phyloP scores from a whole-genome alignment of 2,888 invertebrate species.

The Ormyrus nitidulus region DNA sequence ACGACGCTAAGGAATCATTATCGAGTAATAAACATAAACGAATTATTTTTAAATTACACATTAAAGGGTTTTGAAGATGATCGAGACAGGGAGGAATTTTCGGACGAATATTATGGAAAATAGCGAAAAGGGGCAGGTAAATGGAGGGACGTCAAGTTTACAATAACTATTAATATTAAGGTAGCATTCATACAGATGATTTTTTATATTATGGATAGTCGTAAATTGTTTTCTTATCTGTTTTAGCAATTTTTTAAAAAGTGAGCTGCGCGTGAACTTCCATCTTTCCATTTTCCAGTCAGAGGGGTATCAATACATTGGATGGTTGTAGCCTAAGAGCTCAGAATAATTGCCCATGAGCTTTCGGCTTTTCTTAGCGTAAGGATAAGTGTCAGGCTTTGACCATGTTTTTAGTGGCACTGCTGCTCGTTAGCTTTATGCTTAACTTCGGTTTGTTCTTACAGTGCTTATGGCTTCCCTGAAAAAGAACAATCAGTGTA shows the following conservation, averaged over 20 bases:
- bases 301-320: conserved; percentile 65
- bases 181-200: conserved; percentile 74
- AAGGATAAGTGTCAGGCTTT: conserved; percentile 64
- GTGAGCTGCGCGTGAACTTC: conserved; percentile 66
- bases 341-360: conserved; percentile 65
- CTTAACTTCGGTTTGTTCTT: conserved; percentile 71
- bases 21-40: conserved; percentile 71
- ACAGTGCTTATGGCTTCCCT: conserved; percentile 74
- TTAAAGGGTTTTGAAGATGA: conserved; percentile 57
- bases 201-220: conserved; percentile 70
- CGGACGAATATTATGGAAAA: conserved; percentile 50
- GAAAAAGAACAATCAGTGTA: conserved; percentile 39
- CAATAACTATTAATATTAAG: conserved; percentile 74
- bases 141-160: conserved; percentile 68
- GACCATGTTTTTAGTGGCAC: conserved; percentile 70
- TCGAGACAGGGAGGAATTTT: conserved; percentile 51
- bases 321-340: conserved; percentile 65
- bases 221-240: conserved; percentile 72
- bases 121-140: conserved; percentile 58
- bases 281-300: conserved; percentile 63
- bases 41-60: conserved; percentile 68
- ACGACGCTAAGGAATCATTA: conserved; percentile 72
- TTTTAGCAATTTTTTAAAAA: conserved; percentile 58
- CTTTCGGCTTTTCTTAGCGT: conserved; percentile 65
- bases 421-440: conserved; percentile 71